A percentile compares a stretch with the other conserved stretches of the same genome.
These are phyloP conservation scores for Cactoblastis cactorum DNA, from an alignment of 2,888 invertebrate genomes.

Conservation along the genomic window DNA sequence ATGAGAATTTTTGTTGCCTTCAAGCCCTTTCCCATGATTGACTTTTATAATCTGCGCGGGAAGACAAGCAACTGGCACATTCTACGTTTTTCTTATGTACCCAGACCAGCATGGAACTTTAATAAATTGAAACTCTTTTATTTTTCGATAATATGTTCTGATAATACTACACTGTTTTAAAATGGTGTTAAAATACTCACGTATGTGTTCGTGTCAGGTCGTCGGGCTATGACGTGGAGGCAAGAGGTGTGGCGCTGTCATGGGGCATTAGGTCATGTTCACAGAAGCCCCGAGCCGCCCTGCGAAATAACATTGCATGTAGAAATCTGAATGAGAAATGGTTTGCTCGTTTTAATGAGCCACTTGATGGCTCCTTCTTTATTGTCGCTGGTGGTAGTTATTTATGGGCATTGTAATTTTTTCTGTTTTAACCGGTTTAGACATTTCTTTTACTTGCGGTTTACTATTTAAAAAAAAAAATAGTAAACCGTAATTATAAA, in stretches of 20 bases:
- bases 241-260: constrained; percentile 59
- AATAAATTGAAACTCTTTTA: too few relatives aligned
- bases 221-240: constrained; percentile 50
- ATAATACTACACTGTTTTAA: too few relatives aligned
- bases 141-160: too few relatives aligned
- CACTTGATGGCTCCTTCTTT: background rate
- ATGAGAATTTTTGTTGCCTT: too few relatives aligned
- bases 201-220: constrained; percentile 58
- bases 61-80: too few relatives aligned
- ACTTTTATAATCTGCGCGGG: too few relatives aligned
- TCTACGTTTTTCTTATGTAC: too few relatives aligned
- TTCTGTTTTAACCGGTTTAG: background rate
- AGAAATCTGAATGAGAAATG: background rate
- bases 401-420: background rate
- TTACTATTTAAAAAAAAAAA: too few relatives aligned
- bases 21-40: too few relatives aligned
- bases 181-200: constrained; percentile 50
- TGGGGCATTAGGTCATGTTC: constrained; percentile 75
- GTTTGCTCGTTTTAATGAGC: background rate
- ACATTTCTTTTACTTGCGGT: background rate
- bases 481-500: too few relatives aligned
- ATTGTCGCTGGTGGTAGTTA: background rate
- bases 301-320: constrained; percentile 25
- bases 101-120: too few relatives aligned
- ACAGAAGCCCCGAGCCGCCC: constrained; percentile 48